Evolutionary conservation across 2,797 vertebrate species (phyloP), one percentile per base, ranked within the genome.

Genomic region (Amniataba percoides): DNA sequence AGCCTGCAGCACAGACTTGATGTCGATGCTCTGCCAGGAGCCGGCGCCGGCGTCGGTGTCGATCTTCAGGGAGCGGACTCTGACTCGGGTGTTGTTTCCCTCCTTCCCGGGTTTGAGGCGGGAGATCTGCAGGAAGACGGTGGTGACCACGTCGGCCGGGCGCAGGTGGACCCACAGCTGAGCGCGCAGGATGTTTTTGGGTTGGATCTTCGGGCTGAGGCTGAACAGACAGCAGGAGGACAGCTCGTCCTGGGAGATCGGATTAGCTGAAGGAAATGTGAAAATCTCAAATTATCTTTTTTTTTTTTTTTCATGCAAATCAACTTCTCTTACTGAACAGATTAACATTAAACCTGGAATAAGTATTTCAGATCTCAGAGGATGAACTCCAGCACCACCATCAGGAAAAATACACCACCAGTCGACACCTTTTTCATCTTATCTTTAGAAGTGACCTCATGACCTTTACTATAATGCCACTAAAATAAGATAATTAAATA

Each of bases 91-190:
- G 96, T 84, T 96, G 93, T 96, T 96, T 49, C 97, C 97, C 74
- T 98, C 97, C 45, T 74, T 89, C 80, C 96, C 95, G 14, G 96
- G 96, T 91, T 96, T 97, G 88, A 99, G 96, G 89, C 97, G 96
- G 80, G 97, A 96, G 85, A 99, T 97, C 94, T 99, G 98, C 89
- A 99, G 95, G 94, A 97, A 98, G 84, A 99, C 96, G 7, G 97
- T 97, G 88, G 96, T 97, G 82, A 96, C 94, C 84, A 94, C 92
- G 76, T 95, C 91, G 39, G 97, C 94, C 1, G 97, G 95, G 42
- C 97, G 96, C 92, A 99, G 94, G 94, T 99, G 96, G 74, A 99
- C 97, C 98, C 98, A 99, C 81, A 99, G 95, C 88, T 99, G 97
- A 62, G 98, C 98, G 31, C 96, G 97, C 79, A 98, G 91, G 90